Percentiles rank a stretch among this genome's conserved stretches.
Evolutionary conservation across 2,113 vertebrate genomes (phyloP).

Genomic region (Egretta garzetta): DNA sequence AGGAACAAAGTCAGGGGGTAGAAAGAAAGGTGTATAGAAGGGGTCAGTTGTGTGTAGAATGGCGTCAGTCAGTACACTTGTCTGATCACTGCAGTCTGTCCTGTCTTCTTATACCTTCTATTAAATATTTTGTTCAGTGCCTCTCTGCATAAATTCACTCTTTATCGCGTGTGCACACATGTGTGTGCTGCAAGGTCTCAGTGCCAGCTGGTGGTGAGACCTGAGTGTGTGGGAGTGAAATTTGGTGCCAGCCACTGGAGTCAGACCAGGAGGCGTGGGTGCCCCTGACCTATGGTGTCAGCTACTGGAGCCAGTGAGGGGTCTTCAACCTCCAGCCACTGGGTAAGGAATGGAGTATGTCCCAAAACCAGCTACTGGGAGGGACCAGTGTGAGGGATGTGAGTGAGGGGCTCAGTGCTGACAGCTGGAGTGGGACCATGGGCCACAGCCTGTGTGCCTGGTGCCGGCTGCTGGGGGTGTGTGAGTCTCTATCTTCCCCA

Average conservation of each 20-base stretch:
- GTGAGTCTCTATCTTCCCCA: background rate
- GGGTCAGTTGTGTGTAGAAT: background rate
- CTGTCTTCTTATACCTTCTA: background rate
- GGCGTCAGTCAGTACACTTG: background rate
- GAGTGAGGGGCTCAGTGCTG: background rate
- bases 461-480: accelerated
- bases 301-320: too few species aligned
- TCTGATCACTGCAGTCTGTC: background rate
- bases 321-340: background rate
- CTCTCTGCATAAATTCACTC: background rate
- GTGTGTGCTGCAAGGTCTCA: background rate
- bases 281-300: background rate
- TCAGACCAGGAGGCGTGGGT: background rate
- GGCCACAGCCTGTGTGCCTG: background rate
- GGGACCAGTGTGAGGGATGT: accelerated
- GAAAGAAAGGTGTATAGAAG: background rate
- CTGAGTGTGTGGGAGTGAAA: background rate
- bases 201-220: background rate
- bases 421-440: accelerated
- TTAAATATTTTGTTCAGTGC: background rate
- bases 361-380: background rate
- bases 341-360: background rate
- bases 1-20: background rate
- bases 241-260: background rate
- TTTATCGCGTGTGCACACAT: background rate